Conservation (phyloP, 2,113 vertebrate genomes). For the Dasypus novemcinctus region DNA sequence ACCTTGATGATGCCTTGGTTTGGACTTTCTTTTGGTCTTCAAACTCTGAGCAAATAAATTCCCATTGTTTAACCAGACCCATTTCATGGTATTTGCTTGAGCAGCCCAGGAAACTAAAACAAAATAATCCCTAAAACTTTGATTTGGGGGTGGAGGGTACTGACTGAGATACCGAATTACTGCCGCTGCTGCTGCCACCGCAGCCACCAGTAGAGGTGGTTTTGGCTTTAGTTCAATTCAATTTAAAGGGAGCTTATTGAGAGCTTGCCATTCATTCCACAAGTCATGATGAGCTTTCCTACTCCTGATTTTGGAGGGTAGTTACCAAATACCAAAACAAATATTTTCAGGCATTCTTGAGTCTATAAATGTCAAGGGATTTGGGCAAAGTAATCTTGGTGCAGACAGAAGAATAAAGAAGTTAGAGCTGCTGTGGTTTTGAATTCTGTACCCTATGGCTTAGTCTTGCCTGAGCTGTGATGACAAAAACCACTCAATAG, state of each 20-base stretch:
- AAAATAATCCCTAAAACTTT: not conserved
- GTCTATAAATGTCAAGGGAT: not conserved
- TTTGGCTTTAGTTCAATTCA: not conserved
- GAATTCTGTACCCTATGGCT: not conserved
- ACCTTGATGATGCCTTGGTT: too few species aligned
- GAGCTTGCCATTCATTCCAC: not conserved
- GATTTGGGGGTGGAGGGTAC: not conserved
- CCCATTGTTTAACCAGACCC: too few species aligned
- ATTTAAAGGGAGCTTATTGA: not conserved
- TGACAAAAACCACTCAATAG: too few species aligned
- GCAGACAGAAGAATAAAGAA: not conserved
- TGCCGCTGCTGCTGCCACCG: not conserved
- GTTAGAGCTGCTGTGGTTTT: not conserved
- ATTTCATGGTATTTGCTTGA: too few species aligned
- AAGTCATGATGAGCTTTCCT: not conserved
- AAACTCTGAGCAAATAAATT: too few species aligned
- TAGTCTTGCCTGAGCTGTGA: too few species aligned
- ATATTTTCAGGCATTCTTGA: not conserved
- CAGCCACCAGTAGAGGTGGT: fast-evolving
- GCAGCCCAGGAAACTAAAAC: too few species aligned
- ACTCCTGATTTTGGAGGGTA: not conserved
- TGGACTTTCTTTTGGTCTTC: too few species aligned
- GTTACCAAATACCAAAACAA: not conserved
- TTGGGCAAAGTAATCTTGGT: not conserved
- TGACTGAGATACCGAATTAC: not conserved